These are phyloP conservation scores for Pseudochirops corinnae DNA, from an alignment of 2,797 vertebrate genomes.

Conservation along the genomic window DNA sequence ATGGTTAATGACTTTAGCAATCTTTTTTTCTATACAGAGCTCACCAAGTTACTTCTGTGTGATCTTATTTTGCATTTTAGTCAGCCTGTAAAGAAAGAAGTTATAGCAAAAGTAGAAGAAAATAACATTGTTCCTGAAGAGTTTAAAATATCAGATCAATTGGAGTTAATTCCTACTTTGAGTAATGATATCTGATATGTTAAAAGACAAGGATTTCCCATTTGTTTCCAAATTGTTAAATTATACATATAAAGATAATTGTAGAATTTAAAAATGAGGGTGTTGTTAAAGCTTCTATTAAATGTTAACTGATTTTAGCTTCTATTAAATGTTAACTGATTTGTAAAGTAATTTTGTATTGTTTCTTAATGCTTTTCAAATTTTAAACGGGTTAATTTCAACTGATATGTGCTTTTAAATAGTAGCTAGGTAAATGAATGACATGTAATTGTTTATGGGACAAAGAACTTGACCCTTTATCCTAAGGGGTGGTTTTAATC, in stretches of 20 bases:
- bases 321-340: slow-evolving; percentile 44
- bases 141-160: slow-evolving; percentile 51
- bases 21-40: slow-evolving; percentile 84
- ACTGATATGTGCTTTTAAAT: background rate
- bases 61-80: slow-evolving; percentile 91
- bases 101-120: slow-evolving; percentile 76
- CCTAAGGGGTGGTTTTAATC: background rate
- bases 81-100: slow-evolving; percentile 82
- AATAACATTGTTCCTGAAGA: slow-evolving; percentile 68
- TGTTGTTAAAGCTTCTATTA: slow-evolving; percentile 43
- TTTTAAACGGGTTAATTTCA: background rate
- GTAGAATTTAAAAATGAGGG: slow-evolving; percentile 47
- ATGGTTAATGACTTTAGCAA: background rate
- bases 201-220: slow-evolving; percentile 42
- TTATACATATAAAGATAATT: slow-evolving; percentile 13
- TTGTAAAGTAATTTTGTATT: slow-evolving; percentile 48
- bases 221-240: slow-evolving; percentile 26
- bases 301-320: slow-evolving; percentile 46
- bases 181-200: slow-evolving; percentile 44
- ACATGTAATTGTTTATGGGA: background rate
- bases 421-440: background rate
- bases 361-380: slow-evolving; percentile 5
- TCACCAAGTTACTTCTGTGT: slow-evolving; percentile 90
- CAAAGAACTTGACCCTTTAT: background rate
- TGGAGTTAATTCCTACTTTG: slow-evolving; percentile 26